Evolutionary conservation across 2,113 vertebrate genomes (phyloP).

Genomic region (Neomonachus schauinslandi): DNA sequence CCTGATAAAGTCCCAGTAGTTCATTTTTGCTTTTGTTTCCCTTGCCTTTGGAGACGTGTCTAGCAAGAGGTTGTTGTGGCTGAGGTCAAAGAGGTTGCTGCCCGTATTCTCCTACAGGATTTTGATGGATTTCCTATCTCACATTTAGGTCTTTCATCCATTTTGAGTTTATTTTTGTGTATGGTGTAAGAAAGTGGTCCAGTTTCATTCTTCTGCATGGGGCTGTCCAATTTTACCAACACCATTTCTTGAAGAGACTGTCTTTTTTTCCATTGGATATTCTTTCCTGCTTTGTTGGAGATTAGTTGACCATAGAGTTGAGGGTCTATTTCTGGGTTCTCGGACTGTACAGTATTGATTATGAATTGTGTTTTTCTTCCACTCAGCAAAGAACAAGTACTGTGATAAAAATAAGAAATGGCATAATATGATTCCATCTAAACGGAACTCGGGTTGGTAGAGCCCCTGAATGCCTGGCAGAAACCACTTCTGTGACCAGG

Average conservation of each 20-base stretch:
- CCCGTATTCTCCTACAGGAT: too few species aligned
- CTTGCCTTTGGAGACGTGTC: too few species aligned
- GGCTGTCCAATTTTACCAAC: background rate
- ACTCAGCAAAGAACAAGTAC: background rate
- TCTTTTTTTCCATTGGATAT: background rate
- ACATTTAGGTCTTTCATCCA: too few species aligned
- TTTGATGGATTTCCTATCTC: too few species aligned
- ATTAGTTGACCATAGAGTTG: background rate
- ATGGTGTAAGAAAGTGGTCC: background rate
- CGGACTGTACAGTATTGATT: background rate
- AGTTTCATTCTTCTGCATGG: background rate
- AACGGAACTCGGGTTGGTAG: background rate
- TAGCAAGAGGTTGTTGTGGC: too few species aligned
- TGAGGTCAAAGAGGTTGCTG: too few species aligned
- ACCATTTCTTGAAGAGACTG: background rate
- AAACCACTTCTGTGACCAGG: background rate
- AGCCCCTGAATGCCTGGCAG: background rate
- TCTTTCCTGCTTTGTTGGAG: background rate
- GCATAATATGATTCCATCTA: background rate
- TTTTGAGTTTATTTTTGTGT: background rate
- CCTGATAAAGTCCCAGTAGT: too few species aligned
- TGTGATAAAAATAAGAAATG: background rate
- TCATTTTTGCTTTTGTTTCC: too few species aligned
- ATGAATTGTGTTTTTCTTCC: slow-evolving; percentile 7
- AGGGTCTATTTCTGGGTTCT: background rate